Conservation (phyloP, 2,888 invertebrate genomes). For the Phorcus lineatus region DNA sequence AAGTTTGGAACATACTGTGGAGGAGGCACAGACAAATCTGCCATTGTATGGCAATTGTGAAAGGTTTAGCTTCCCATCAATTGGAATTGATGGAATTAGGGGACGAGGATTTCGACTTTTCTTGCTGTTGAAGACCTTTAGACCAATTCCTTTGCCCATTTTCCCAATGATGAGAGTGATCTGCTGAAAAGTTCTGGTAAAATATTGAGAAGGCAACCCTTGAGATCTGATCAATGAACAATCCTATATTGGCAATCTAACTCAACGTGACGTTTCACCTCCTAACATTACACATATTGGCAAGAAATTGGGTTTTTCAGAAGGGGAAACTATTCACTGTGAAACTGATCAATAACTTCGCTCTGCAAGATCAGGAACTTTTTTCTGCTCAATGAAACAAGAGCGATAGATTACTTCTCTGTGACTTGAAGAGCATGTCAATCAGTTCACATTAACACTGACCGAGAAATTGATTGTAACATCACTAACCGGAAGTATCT, state of each 20-base stretch:
- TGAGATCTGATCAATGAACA: not conserved
- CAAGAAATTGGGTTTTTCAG: not conserved
- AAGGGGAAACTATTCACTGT: not conserved
- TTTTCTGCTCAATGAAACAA: not conserved
- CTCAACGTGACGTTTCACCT: not conserved
- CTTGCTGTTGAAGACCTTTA: not conserved
- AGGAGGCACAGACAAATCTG: not conserved
- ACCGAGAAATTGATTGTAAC: no score
- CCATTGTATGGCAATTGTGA: not conserved
- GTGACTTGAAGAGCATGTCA: no score
- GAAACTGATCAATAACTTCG: not conserved
- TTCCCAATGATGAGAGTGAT: not conserved
- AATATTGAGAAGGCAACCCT: not conserved
- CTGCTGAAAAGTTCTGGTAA: conserved; percentile 3
- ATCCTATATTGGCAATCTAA: not conserved
- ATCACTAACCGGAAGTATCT: no score
- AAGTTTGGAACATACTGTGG: not conserved
- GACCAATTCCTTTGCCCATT: conserved; percentile 1
- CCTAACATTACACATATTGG: not conserved
- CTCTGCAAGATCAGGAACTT: not conserved
- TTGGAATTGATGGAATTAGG: conserved; percentile 7
- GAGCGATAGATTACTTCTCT: no score
- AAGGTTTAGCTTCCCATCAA: conserved; percentile 4
- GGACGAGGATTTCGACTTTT: not conserved
- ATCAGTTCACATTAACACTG: no score